Base-by-base conservation (phyloP, 2,888 invertebrate genomes). In the Chloromyia formosa region DNA sequence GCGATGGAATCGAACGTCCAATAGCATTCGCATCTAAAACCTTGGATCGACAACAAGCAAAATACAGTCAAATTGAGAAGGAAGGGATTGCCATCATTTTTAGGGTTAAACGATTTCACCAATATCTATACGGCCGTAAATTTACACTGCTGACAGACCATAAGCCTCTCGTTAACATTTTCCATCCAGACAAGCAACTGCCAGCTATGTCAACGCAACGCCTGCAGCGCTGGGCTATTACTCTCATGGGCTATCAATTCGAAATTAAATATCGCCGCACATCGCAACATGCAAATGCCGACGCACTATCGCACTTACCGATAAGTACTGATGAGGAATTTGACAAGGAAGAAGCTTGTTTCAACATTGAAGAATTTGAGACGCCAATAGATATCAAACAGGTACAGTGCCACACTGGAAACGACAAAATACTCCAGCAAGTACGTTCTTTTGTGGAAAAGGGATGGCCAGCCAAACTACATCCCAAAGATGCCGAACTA, bases 1-100 rank as follows among this genome's bases (percentile, higher is more conserved):
- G 3, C 7, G 27, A 35, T 35, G 27, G 27, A 35, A 7, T 35
- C 7, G 75, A 76, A 62, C 76, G 64, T 54, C 78, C 76, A 1
- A 76, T 76, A 12, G 73, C 74, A 56, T 69, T 69, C n/a, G 73
- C 71, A 10, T 74, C 71, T 10, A 74, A 74, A 60, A 75, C 66
- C 4, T 62, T 76, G 18, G 40, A 77, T 56, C 5, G 22, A 1
- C 74, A 45, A 10, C 77, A 79, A 71, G 62, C 60, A 7, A 22
- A 58, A 9, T 78, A 78, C 45, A 77, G 76, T 5, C 75, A 78
- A 73, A 76, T 78, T 2, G 77, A 79, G 74, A 79, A 78, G 22
- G 77, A 79, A 58, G 76, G 75, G 0, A 7, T 75, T 3, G 64
- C 77, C 0, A 78, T 77, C 0, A 35, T 35, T 4, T 35, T 35